Conservation (phyloP, 2,888 invertebrate species). For the Oligia latruncula region DNA sequence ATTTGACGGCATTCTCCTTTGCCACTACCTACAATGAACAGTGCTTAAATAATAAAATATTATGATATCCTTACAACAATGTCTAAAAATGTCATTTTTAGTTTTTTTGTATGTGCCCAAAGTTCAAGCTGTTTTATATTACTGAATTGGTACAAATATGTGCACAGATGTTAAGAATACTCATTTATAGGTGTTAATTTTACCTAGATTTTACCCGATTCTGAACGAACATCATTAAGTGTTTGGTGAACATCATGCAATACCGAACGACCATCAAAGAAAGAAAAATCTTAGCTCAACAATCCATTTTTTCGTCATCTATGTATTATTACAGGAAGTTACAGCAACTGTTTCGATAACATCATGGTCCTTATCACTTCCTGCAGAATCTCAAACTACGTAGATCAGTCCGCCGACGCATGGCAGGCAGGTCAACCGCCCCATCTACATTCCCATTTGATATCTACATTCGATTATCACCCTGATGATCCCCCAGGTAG, state of each 20-base stretch:
- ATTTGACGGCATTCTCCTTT: no score
- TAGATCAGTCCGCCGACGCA: conserved; percentile 48
- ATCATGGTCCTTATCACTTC: neutral
- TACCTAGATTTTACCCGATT: neutral
- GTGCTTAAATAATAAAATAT: no score
- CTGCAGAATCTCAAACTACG: conserved; percentile 32
- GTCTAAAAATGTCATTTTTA: neutral
- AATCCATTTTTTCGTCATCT: neutral
- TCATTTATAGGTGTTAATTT: neutral
- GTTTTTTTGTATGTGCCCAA: conserved; percentile 8
- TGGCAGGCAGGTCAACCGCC: conserved; percentile 80
- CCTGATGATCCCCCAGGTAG: conserved; percentile 80
- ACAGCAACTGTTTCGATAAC: neutral
- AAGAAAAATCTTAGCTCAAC: neutral
- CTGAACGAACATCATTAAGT: neutral
- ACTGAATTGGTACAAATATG: conserved; percentile 26
- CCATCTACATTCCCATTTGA: conserved; percentile 68
- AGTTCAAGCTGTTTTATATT: conserved; percentile 30
- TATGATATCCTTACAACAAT: neutral
- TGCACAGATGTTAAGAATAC: conserved; percentile 3
- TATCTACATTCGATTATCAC: conserved; percentile 81
- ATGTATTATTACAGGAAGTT: neutral
- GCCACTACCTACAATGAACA: neutral
- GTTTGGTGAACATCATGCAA: neutral
- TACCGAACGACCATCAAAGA: neutral